phyloP scores from a whole-genome alignment of 2,888 invertebrate genomes.

The Polydrusus pterygomalis region DNA sequence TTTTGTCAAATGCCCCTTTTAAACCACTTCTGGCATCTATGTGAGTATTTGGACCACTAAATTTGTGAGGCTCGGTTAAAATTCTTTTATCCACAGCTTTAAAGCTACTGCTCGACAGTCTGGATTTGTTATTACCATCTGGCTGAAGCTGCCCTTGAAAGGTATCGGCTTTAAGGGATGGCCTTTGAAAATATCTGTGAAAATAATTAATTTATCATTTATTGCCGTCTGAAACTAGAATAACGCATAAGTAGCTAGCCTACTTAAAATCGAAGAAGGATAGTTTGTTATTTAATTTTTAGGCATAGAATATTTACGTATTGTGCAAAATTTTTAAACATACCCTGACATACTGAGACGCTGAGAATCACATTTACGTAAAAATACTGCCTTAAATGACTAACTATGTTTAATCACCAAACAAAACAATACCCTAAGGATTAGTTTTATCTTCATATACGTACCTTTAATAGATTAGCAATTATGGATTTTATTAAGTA shows the following conservation, averaged over 20 bases:
- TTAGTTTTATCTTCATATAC: conserved; percentile 22
- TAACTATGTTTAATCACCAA: background rate
- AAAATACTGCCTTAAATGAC: conserved; percentile 3
- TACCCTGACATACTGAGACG: conserved; percentile 42
- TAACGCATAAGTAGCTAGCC: no score
- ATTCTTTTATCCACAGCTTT: conserved; percentile 21
- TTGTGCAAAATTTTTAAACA: background rate
- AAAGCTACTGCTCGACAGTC: background rate
- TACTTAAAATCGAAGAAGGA: no score
- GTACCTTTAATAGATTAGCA: conserved; percentile 6
- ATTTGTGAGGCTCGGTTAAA: background rate
- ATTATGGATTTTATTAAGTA: background rate
- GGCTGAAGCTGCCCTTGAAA: conserved; percentile 15
- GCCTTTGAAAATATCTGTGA: conserved; percentile 37
- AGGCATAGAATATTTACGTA: no score
- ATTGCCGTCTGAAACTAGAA: no score
- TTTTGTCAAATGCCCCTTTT: conserved; percentile 38
- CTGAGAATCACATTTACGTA: conserved; percentile 6
- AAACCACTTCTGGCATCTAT: conserved; percentile 26
- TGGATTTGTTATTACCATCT: conserved; percentile 1
- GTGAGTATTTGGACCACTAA: background rate
- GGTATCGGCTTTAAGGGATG: conserved; percentile 27
- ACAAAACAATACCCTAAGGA: background rate
- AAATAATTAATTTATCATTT: background rate
- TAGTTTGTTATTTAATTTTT: no score